A percentile compares a stretch with the other conserved stretches of the same genome.
These are phyloP conservation scores for Chironomus tentans DNA, from an alignment of 2,888 invertebrate species.

Conservation along the genomic window DNA sequence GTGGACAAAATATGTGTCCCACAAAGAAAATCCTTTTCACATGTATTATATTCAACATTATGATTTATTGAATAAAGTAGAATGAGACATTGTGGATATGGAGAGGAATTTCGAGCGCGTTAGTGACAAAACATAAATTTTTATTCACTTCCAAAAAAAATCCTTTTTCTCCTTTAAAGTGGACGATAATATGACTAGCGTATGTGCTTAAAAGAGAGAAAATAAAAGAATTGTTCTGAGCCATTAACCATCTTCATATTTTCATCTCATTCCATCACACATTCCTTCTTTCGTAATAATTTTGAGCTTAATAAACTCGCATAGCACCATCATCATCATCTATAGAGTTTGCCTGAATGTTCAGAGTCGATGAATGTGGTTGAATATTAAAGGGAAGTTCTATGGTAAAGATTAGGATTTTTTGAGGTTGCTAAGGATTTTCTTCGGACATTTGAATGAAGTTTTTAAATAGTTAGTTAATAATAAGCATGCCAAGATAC, in stretches of 20 bases:
- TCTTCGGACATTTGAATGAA: too few species aligned
- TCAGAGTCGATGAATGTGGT: not conserved
- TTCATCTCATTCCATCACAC: not conserved
- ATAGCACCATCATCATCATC: not conserved
- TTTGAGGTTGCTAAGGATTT: too few species aligned
- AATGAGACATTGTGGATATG: not conserved
- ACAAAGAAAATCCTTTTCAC: not conserved
- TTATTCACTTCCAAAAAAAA: not conserved
- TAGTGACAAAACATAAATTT: slow-evolving; percentile 1
- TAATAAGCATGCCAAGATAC: too few species aligned
- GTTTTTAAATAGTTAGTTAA: too few species aligned
- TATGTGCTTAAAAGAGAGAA: not conserved
- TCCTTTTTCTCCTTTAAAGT: slow-evolving; percentile 12
- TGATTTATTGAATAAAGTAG: not conserved
- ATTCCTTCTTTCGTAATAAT: slow-evolving; percentile 5
- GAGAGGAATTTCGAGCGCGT: not conserved
- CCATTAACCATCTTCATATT: slow-evolving; percentile 16
- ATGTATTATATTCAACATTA: not conserved
- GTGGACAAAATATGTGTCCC: not conserved
- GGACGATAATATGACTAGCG: not conserved
- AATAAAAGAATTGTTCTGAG: slow-evolving; percentile 14
- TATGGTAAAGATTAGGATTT: too few species aligned
- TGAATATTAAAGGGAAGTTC: too few species aligned
- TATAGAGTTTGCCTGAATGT: not conserved
- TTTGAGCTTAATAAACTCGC: slow-evolving; percentile 15